phyloP scores from a whole-genome alignment of 1,140 invertebrate species.

The Ips nitidus region DNA sequence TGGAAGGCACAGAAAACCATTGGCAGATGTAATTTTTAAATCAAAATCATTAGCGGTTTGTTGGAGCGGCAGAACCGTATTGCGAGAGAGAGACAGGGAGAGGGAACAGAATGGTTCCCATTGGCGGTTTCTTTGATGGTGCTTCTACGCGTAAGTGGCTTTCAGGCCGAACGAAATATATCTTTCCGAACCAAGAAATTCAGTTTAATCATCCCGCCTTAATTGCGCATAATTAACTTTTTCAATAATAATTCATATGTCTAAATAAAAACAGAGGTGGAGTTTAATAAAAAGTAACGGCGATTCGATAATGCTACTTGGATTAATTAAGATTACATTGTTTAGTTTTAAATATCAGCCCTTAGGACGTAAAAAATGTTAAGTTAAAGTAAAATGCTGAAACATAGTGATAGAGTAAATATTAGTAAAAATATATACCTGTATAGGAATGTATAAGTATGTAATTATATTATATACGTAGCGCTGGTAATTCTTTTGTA shows the following conservation, averaged over 20 bases:
- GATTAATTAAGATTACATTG: background rate
- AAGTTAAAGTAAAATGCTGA: conserved; percentile 30
- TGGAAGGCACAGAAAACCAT: conserved; percentile 22
- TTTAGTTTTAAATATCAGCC: background rate
- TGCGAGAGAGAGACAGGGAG: conserved; percentile 16
- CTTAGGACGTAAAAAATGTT: too few species aligned
- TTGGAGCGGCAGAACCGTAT: conserved; percentile 33
- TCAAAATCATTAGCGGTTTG: conserved; percentile 40
- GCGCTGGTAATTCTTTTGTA: conserved; percentile 39
- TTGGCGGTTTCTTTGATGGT: conserved; percentile 46
- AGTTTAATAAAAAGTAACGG: background rate
- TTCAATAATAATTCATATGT: background rate
- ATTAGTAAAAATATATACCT: conserved; percentile 36
- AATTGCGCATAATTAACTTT: conserved; percentile 12
- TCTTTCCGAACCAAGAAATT: conserved; percentile 11
- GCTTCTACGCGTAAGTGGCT: conserved; percentile 42
- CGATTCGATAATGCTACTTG: background rate
- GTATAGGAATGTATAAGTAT: conserved; percentile 23
- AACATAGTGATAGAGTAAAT: conserved; percentile 42
- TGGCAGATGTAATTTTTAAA: conserved; percentile 39
- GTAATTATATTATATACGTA: conserved; percentile 10
- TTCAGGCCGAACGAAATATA: conserved; percentile 40
- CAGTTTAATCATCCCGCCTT: conserved; percentile 7
- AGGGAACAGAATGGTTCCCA: conserved; percentile 46
- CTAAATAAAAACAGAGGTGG: background rate